Evolutionary conservation across 2,113 vertebrate genomes (phyloP).

Genomic region (Carlito syrichta): DNA sequence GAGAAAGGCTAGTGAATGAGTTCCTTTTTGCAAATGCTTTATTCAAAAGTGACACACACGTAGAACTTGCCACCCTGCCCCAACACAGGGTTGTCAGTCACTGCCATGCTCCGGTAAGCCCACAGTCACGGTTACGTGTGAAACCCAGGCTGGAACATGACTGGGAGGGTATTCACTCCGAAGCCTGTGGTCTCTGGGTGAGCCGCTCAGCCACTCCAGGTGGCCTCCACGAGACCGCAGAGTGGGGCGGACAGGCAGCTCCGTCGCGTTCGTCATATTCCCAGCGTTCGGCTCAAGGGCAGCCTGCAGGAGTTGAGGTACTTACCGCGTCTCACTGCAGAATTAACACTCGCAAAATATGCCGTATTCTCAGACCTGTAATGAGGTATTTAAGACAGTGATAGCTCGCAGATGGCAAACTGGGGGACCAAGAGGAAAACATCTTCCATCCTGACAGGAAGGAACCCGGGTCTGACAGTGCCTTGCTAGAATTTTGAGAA

Average conservation of each 20-base stretch:
- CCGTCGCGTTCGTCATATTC: background rate
- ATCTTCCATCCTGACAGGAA: background rate
- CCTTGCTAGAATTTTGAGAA: background rate
- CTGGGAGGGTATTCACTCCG: background rate
- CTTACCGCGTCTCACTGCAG: conserved; percentile 3
- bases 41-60: background rate
- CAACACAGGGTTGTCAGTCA: background rate
- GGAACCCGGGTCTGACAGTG: background rate
- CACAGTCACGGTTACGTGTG: background rate
- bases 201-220: background rate
- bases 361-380: background rate
- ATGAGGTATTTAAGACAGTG: background rate
- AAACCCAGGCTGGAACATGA: background rate
- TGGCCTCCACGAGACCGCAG: background rate
- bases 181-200: background rate
- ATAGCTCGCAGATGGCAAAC: background rate
- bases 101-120: background rate
- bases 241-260: background rate
- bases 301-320: background rate
- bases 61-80: background rate
- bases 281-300: conserved; percentile 16
- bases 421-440: background rate
- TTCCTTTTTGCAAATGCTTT: background rate
- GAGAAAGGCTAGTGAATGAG: background rate
- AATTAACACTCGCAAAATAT: background rate